These are phyloP conservation scores for Sphaerodactylus townsendi DNA, from an alignment of 2,113 vertebrate species.

Conservation along the genomic window DNA sequence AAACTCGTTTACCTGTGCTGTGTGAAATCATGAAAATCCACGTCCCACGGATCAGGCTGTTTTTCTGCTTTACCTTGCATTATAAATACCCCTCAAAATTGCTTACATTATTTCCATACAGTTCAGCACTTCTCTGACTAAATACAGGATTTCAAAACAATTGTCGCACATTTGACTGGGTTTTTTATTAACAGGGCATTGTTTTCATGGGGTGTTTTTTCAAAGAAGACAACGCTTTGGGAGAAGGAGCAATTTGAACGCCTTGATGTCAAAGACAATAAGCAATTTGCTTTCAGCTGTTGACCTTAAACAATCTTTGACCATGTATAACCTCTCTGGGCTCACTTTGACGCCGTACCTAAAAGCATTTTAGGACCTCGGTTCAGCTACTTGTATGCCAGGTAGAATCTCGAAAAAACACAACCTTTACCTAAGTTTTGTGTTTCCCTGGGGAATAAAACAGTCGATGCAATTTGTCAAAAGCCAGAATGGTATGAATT, in stretches of 20 bases:
- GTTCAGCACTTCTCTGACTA: background rate
- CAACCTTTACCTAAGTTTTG: constrained; percentile 39
- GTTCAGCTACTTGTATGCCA: constrained; percentile 51
- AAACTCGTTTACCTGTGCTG: background rate
- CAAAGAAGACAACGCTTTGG: constrained; percentile 24
- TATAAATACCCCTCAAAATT: background rate
- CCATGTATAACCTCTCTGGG: constrained; percentile 25
- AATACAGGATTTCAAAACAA: background rate
- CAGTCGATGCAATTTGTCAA: constrained; percentile 68
- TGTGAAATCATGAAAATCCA: background rate
- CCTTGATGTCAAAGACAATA: constrained; percentile 31
- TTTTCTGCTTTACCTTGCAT: background rate
- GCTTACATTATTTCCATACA: constrained; percentile 10
- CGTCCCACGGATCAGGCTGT: background rate
- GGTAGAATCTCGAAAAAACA: constrained; percentile 49
- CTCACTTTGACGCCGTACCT: constrained; percentile 28
- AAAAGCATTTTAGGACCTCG: constrained; percentile 27
- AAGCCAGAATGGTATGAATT: constrained; percentile 65
- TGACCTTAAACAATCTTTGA: constrained; percentile 27
- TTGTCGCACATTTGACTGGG: background rate
- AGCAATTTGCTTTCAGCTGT: constrained; percentile 22
- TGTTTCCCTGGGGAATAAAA: constrained; percentile 60
- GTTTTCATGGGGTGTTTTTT: constrained; percentile 20
- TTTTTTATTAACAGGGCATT: background rate
- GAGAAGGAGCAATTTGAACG: constrained; percentile 26